A percentile compares a stretch with the other conserved stretches of the same genome.
These are phyloP conservation scores for Pogonomyrmex californicus DNA, from an alignment of 1,140 invertebrate species.

Conservation along the genomic window DNA sequence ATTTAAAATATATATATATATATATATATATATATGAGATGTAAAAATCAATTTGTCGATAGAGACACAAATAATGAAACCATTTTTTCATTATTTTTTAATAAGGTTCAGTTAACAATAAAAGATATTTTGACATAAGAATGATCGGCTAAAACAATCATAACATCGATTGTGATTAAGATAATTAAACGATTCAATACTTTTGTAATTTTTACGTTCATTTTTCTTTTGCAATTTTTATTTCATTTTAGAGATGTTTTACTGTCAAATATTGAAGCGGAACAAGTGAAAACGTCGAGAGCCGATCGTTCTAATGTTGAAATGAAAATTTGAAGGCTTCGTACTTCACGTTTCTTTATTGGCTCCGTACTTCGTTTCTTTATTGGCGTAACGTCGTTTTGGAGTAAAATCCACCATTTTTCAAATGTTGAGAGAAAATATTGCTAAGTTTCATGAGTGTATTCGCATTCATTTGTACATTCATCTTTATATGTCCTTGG, in stretches of 20 bases:
- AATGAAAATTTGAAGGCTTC: not conserved
- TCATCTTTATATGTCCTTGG: conserved; percentile 49
- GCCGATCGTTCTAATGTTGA: not conserved
- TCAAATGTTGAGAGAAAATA: not conserved
- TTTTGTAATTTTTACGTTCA: not conserved
- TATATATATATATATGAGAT: not conserved
- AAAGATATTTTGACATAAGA: not conserved
- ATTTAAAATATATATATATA: not conserved
- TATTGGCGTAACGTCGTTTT: not conserved
- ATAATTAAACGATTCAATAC: not conserved
- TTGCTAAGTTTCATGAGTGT: not conserved
- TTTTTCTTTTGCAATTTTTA: not conserved
- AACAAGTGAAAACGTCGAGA: not conserved
- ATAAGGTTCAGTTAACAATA: not conserved
- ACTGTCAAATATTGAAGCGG: not conserved
- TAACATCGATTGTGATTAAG: not conserved
- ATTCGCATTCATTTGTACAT: conserved; percentile 54
- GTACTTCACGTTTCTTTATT: not conserved
- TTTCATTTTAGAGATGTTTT: not conserved
- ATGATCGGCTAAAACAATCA: not conserved
- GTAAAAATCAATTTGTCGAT: not conserved
- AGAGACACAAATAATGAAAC: conserved; percentile 3
- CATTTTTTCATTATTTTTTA: not conserved
- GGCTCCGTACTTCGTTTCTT: not conserved
- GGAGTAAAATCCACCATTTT: not conserved